Evolutionary conservation across 2,113 vertebrate genomes (phyloP).

Genomic region (Erpornis zantholeuca): DNA sequence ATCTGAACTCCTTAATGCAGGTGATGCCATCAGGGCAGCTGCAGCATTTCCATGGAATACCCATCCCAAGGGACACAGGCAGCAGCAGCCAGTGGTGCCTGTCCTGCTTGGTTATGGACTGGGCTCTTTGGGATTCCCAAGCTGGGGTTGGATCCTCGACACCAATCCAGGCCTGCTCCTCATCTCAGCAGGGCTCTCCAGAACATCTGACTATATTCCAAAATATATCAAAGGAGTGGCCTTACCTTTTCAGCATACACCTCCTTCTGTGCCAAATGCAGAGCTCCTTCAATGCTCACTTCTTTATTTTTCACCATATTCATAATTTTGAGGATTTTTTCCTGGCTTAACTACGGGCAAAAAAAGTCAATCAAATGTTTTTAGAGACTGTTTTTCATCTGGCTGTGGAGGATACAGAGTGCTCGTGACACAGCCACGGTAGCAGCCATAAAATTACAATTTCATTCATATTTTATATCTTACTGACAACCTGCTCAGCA

Average conservation of each 20-base stretch:
- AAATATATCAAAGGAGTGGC: neutral
- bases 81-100: neutral
- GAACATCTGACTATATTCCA: neutral
- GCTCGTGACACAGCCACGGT: neutral
- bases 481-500: neutral
- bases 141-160: neutral
- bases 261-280: conserved; percentile 69
- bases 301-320: conserved; percentile 79
- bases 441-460: neutral
- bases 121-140: neutral
- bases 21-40: fast-evolving
- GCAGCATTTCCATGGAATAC: neutral
- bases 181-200: neutral
- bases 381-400: neutral
- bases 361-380: neutral
- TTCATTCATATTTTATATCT: conserved; percentile 5
- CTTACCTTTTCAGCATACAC: neutral
- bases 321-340: conserved; percentile 63
- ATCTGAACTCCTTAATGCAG: neutral
- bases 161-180: neutral
- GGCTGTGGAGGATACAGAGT: neutral
- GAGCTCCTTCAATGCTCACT: conserved; percentile 75
- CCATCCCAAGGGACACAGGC: neutral
- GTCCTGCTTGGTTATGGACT: neutral
- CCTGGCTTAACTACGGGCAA: conserved; percentile 2